Evolutionary conservation across 2,888 invertebrate genomes (phyloP).

Genomic region (Dendrolimus pini): DNA sequence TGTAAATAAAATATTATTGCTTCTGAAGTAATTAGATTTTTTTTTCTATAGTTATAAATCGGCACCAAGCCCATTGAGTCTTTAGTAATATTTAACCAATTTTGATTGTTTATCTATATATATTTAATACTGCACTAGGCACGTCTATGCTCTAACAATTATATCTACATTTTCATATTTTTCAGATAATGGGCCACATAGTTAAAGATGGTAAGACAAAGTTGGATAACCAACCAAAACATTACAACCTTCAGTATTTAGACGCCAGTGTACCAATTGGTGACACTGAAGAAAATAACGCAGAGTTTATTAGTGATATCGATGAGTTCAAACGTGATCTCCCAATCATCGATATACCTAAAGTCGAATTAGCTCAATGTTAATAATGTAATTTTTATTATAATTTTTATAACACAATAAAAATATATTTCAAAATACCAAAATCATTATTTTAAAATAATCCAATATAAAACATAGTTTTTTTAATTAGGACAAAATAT

Average conservation of each 20-base stretch:
- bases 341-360: constrained; percentile 36
- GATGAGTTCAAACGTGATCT: constrained; percentile 34
- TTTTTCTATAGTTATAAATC: too few species aligned
- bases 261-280: constrained; percentile 37
- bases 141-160: too few species aligned
- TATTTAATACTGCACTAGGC: too few species aligned
- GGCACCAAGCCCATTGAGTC: too few species aligned
- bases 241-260: constrained; percentile 38
- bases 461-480: constrained; percentile 4
- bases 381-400: constrained; percentile 18
- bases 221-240: constrained; percentile 16
- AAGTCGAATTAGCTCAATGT: constrained; percentile 40
- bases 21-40: too few species aligned
- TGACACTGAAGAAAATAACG: constrained; percentile 32
- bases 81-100: too few species aligned
- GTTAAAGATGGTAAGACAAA: constrained; percentile 19
- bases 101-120: too few species aligned
- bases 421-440: too few species aligned
- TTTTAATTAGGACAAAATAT: background rate
- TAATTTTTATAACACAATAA: background rate
- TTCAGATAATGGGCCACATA: constrained; percentile 55
- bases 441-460: too few species aligned
- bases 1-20: too few species aligned
- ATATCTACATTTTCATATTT: background rate
- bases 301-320: constrained; percentile 45